Evolutionary conservation across 2,797 vertebrate species (phyloP).

Genomic region (Florisuga fusca): DNA sequence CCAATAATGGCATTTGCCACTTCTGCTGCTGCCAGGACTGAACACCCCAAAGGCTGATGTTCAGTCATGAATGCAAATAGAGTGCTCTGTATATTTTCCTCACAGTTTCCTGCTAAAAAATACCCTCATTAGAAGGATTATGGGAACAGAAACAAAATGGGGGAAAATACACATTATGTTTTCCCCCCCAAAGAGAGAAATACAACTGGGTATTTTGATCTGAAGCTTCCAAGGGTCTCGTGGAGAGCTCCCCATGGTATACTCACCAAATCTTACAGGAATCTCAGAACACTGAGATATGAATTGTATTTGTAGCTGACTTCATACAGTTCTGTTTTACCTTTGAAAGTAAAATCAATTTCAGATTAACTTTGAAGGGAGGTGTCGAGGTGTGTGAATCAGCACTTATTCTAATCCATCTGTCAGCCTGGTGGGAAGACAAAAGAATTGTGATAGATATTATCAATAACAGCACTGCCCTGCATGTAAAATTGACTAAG

Average conservation of each 20-base stretch:
- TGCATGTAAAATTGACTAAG: not conserved
- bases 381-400: slow-evolving; percentile 18
- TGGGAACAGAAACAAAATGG: not conserved
- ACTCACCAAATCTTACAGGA: not conserved
- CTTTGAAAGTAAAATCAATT: slow-evolving; percentile 46
- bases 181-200: not conserved
- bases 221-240: not conserved
- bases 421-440: slow-evolving; percentile 16
- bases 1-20: not conserved
- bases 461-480: slow-evolving; percentile 30
- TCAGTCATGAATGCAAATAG: not conserved
- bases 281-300: not conserved
- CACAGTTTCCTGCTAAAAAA: not conserved
- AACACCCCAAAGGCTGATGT: not conserved
- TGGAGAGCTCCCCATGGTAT: not conserved
- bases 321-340: slow-evolving; percentile 15
- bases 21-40: not conserved
- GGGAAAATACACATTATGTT: not conserved
- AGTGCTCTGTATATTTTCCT: not conserved
- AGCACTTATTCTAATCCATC: not conserved
- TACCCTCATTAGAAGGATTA: not conserved
- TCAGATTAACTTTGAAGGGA: slow-evolving; percentile 48
- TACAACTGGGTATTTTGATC: not conserved
- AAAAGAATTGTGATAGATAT: slow-evolving; percentile 39
- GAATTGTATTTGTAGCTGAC: slow-evolving; percentile 34